Evolutionary conservation across 2,888 invertebrate genomes (phyloP), one percentile per base, ranked within the genome.

Genomic region (Cynaeus angustus): DNA sequence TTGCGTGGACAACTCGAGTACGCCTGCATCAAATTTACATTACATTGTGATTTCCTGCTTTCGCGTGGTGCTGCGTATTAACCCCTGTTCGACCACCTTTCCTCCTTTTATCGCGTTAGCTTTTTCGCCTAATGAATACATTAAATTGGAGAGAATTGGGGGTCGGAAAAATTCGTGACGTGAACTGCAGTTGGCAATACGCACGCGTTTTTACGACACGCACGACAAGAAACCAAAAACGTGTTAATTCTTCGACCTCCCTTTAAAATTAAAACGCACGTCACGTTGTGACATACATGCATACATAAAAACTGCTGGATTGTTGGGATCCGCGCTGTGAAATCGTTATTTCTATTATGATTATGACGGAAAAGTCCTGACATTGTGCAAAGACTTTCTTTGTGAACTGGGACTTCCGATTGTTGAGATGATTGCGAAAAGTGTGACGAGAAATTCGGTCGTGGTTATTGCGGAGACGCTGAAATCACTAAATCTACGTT

Each of bases 91-190:
- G 61, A 38, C 52, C 68, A 13, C 62, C 46, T 62, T n/a, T 56
- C 21, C 9, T 68, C 53, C 48, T 68, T 70, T 70, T 70, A 70
- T 70, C 70, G 61, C 66, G 50, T 66, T 70, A 46, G 50, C 61
- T 45, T 65, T 64, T 67, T 72, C 59, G 33, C 59, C 45, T 58
- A 67, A 71, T 69, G 68, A 56, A 70, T 71, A 61, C 53, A 64
- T 68, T 71, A 66, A 10, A 48, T 53, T 28, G 64, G 16, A 38
- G 65, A 53, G 68, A 70, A 61, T 52, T 41, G 58, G 61, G 65
- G 45, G 64, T 55, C 12, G 64, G 55, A 50, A 56, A 59, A 64
- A 58, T 70, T 71, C 72, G 69, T 73, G 72, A 68, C 72, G 64
- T 59, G 58, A 55, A 46, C 52, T 65, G 9, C 53, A 52, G 58